phyloP scores from a whole-genome alignment of 2,113 vertebrate genomes.

The Salvelinus fontinalis region DNA sequence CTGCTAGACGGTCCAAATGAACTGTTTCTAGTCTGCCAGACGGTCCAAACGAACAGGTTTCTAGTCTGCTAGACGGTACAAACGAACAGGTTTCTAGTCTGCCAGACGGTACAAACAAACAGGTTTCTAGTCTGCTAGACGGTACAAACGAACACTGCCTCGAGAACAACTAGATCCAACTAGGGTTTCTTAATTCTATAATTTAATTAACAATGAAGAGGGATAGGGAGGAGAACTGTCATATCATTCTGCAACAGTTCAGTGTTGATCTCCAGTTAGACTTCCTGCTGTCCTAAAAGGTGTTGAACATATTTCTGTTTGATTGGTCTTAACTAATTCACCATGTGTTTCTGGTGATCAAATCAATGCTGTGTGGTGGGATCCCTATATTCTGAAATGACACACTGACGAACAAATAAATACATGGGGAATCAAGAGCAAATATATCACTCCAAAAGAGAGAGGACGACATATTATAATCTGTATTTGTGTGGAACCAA shows the following conservation, averaged over 20 bases:
- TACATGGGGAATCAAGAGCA: too few relatives aligned
- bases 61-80: too few relatives aligned
- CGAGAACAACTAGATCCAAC: constrained; percentile 60
- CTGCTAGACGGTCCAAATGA: too few relatives aligned
- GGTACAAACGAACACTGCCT: constrained; percentile 70
- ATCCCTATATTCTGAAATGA: not conserved
- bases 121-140: too few relatives aligned
- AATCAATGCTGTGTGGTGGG: constrained; percentile 16
- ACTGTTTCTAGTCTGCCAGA: too few relatives aligned
- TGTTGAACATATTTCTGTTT: not conserved
- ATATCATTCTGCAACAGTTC: constrained; percentile 37
- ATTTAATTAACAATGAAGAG: constrained; percentile 31
- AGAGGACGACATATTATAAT: not conserved
- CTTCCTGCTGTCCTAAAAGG: constrained; percentile 74
- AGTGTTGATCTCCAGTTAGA: constrained; percentile 62
- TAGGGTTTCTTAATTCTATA: constrained; percentile 54
- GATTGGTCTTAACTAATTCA: too few relatives aligned
- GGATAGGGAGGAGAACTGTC: constrained; percentile 17
- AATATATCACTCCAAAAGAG: too few relatives aligned
- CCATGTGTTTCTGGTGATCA: not conserved
- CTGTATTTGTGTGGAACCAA: not conserved
- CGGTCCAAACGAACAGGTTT: too few relatives aligned
- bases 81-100: too few relatives aligned
- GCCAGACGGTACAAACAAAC: too few relatives aligned
- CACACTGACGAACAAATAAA: not conserved